These are phyloP conservation scores for Xylota sylvarum DNA, from an alignment of 2,888 invertebrate species.

Conservation along the genomic window DNA sequence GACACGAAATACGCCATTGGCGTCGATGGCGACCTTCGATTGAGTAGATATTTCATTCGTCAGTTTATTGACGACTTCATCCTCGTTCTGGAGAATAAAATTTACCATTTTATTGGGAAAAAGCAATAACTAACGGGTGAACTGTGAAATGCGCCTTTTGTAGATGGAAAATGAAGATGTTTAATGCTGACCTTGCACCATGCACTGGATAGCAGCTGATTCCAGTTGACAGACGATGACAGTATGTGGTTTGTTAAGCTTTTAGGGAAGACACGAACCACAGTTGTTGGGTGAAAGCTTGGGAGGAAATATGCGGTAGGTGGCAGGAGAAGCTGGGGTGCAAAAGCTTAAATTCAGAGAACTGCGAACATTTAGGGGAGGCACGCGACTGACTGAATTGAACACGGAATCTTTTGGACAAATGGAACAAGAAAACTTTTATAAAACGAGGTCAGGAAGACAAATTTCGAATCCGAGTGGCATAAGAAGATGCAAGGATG, in stretches of 20 bases:
- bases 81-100: constrained; percentile 86
- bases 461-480: too few species aligned
- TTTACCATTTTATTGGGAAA: constrained; percentile 84
- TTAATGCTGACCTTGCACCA: not conserved
- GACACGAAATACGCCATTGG: constrained; percentile 89
- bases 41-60: constrained; percentile 88
- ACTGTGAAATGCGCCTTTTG: not conserved
- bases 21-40: constrained; percentile 88
- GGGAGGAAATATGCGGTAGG: not conserved
- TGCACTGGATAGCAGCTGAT: constrained; percentile 29
- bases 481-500: too few species aligned
- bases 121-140: constrained; percentile 18
- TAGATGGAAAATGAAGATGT: not conserved
- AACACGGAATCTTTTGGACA: not conserved
- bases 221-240: constrained; percentile 9
- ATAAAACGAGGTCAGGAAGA: too few species aligned
- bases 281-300: not conserved
- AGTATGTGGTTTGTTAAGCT: not conserved
- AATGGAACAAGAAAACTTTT: too few species aligned
- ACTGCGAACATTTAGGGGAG: not conserved
- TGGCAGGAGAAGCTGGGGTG: not conserved
- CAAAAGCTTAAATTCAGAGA: not conserved
- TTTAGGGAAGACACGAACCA: constrained; percentile 8
- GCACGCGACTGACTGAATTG: not conserved
- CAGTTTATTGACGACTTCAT: constrained; percentile 87